phyloP scores from a whole-genome alignment of 2,113 vertebrate species.

The Heptranchias perlo region DNA sequence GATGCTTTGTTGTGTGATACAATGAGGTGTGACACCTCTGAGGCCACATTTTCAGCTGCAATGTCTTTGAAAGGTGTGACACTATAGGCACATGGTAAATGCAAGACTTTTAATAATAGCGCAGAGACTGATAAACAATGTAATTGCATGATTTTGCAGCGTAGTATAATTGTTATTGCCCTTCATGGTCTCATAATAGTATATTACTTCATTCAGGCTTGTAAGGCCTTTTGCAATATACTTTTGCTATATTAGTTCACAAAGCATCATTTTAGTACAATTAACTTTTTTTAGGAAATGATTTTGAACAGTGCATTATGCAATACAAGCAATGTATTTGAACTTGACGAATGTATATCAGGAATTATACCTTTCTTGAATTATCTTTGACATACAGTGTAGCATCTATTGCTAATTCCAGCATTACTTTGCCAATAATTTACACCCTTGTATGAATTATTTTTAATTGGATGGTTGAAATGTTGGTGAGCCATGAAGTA shows the following conservation, averaged over 20 bases:
- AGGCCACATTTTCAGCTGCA: background rate
- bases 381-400: background rate
- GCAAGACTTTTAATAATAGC: background rate
- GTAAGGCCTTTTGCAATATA: background rate
- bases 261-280: background rate
- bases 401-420: background rate
- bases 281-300: background rate
- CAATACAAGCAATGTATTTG: background rate
- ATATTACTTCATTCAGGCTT: background rate
- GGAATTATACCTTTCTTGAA: background rate
- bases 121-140: background rate
- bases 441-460: background rate
- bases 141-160: background rate
- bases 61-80: no score
- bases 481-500: background rate
- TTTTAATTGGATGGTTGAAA: constrained; percentile 18
- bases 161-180: background rate
- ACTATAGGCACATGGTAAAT: background rate
- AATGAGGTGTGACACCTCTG: background rate
- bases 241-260: background rate
- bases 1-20: no score
- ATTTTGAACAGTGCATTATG: background rate
- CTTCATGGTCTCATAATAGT: background rate
- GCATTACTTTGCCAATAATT: background rate
- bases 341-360: background rate